Percentiles rank a stretch among this genome's conserved stretches.
Evolutionary conservation across 2,797 vertebrate genomes (phyloP).

Genomic region (Spondyliosoma cantharus): DNA sequence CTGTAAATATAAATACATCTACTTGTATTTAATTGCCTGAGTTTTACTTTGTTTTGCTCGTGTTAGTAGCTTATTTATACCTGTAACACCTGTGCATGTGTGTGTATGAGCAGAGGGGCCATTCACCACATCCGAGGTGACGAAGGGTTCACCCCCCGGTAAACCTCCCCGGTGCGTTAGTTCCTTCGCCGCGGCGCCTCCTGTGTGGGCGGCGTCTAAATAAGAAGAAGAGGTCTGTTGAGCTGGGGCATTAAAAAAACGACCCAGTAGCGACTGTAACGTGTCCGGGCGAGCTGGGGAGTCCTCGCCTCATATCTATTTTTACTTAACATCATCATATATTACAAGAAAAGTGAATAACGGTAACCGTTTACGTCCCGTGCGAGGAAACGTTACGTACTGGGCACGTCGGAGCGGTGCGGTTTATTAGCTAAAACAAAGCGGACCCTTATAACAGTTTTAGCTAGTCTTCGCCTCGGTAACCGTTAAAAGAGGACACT

Average conservation of each 20-base stretch:
- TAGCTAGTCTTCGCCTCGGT: slow-evolving; percentile 6
- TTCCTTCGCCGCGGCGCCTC: slow-evolving; percentile 54
- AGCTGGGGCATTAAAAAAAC: slow-evolving; percentile 14
- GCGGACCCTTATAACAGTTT: slow-evolving; percentile 43
- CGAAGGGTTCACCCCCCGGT: slow-evolving; percentile 19
- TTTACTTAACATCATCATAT: no score
- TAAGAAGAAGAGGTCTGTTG: slow-evolving; percentile 41
- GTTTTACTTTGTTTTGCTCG: not conserved
- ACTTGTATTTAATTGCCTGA: not conserved
- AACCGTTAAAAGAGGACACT: not conserved
- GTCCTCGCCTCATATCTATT: not conserved
- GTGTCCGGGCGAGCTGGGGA: slow-evolving; percentile 38
- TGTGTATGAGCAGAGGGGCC: no score
- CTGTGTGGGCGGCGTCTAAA: slow-evolving; percentile 69
- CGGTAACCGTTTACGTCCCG: not conserved
- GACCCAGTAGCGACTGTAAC: slow-evolving; percentile 14
- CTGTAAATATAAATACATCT: not conserved
- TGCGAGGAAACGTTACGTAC: not conserved
- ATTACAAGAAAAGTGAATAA: accelerated
- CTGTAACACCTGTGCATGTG: no score
- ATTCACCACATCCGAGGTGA: slow-evolving; percentile 34
- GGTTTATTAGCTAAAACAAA: slow-evolving; percentile 55
- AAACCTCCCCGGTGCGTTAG: slow-evolving; percentile 27
- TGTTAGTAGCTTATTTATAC: not conserved
- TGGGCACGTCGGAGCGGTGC: not conserved